Base-by-base conservation (phyloP, 2,113 vertebrate species). In the Hemibagrus wyckioides region DNA sequence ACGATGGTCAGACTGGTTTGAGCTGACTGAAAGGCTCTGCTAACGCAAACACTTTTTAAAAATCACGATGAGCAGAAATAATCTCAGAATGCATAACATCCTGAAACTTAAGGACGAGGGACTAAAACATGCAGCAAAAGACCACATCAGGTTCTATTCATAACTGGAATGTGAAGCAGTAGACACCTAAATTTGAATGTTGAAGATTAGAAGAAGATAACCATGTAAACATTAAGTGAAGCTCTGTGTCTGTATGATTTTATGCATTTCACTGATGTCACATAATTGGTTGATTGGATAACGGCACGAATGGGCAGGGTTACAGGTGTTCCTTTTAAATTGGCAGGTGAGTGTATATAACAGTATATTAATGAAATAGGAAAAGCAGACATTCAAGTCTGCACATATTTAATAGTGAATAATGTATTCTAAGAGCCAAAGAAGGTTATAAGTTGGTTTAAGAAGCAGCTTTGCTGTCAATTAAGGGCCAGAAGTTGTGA, bases 401-500 rank as follows among this genome's bases (percentile, higher is more conserved):
- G 30, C 15, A 30, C 25, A 54, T 56, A 39, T 39, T 54, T 28
- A 57, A 14, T 25, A 71, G 14, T 59, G 25, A 30, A 25, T 30
- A 76, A 28, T 52, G 41, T 6, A 33, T 28, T 63, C 0, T 63
- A 63, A 39, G 41, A 44, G 36, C 85, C 17, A 36, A n/a, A 54
- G 44, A 44, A 25, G 59, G 56, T 73, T 17, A 44, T 75, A 71
- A 14, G 84, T 76, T 85, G 56, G 67, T 88, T 76, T 76, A 86
- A 67, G 59, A 85, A 86, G 67, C 52, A 65, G 44, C 79, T 77
- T 21, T 67, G 59, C 57, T 79, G 80, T 86, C 71, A 82, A 85
- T 89, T 86, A 87, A 76, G 33, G 50, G 76, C 28, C 80, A 83
- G 77, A 75, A 85, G 30, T 67, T 77, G 50, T 56, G 50, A 88